Evolutionary conservation across 2,888 invertebrate species (phyloP), one percentile per base, ranked within the genome.

Genomic region (Biston stratarius): DNA sequence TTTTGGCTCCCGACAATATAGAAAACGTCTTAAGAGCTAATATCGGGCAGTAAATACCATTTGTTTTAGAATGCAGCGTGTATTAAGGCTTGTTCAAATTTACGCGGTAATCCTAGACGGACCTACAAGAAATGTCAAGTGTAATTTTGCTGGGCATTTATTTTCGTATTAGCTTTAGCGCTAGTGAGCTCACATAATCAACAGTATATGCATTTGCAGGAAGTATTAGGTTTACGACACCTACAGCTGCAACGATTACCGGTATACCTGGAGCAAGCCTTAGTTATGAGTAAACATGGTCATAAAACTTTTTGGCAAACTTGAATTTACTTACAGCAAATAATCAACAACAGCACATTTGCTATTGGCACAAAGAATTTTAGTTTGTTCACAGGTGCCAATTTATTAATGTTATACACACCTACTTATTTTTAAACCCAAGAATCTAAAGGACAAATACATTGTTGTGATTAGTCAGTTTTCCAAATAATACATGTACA

Each of bases 241-340:
- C 24, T 24, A 24, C 24, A 24, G 24, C 24, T 5, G 6, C 44
- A n/a, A 45, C 45, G 14, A 14, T n/a, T 45, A 14, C 45, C 14
- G 45, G 7, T 45, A n/a, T 6, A 45, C 14, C 6, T 45, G 6
- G 12, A 44, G 12, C 6, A 44, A 6, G 44, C 12, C n/a, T 11
- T 11, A 10, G 12, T 42, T 10, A 6, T 44, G 44, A 3, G n/a
- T 6, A 44, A 44, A 47, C 38, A 15, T 47, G 24, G 10, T 33
- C 24, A 10, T 10, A 33, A 14, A 52, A 14, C 14, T 36, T 36
- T 36, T 52, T 52, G 52, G 51, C 51, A 51, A 34, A 36, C 36
- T 36, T 38, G 9, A 52, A 36, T 52, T 52, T 9, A 51, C 51
- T 8, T 36, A 52, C 8, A 14, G 36, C 52, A 52, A 52, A 52